Percentiles rank a stretch among this genome's conserved stretches.
Evolutionary conservation across 1,140 invertebrate genomes (phyloP).

Genomic region (Amphibalanus amphitrite): DNA sequence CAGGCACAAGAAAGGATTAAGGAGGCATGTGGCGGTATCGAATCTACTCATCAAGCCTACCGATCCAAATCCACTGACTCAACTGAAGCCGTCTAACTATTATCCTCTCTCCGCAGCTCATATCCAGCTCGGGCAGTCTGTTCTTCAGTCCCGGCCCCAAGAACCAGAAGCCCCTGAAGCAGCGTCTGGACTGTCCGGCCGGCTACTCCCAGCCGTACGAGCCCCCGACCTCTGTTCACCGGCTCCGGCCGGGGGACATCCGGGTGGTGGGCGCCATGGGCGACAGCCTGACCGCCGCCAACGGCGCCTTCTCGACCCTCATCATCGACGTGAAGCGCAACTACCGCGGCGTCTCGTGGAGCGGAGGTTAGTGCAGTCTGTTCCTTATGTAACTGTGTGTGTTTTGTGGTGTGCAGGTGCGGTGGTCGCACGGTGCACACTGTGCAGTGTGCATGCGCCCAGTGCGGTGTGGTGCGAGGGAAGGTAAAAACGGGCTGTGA

Average conservation of each 20-base stretch:
- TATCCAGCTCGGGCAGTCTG: background rate
- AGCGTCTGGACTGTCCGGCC: background rate
- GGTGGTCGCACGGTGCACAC: too few species aligned
- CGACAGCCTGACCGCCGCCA: constrained; percentile 57
- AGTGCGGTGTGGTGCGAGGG: too few species aligned
- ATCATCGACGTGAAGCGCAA: constrained; percentile 53
- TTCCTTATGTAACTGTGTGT: too few species aligned
- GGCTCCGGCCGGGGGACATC: constrained; percentile 51
- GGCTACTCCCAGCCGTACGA: background rate
- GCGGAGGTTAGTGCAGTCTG: too few species aligned
- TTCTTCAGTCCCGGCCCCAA: constrained; percentile 1
- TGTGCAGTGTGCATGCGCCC: too few species aligned
- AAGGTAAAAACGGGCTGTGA: too few species aligned
- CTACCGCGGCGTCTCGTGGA: constrained; percentile 58
- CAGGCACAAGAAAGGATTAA: too few species aligned
- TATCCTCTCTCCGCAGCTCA: background rate
- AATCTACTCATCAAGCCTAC: too few species aligned
- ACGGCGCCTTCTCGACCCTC: constrained; percentile 51
- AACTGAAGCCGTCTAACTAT: too few species aligned
- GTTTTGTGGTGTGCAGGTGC: too few species aligned
- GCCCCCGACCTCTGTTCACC: constrained; percentile 32
- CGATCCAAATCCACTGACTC: too few species aligned
- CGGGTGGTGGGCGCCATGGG: constrained; percentile 58
- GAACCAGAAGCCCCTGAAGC: background rate
- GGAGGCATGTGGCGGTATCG: too few species aligned